Base-by-base conservation (phyloP, 1,140 invertebrate species). In the Drosophila pallidifrons region DNA sequence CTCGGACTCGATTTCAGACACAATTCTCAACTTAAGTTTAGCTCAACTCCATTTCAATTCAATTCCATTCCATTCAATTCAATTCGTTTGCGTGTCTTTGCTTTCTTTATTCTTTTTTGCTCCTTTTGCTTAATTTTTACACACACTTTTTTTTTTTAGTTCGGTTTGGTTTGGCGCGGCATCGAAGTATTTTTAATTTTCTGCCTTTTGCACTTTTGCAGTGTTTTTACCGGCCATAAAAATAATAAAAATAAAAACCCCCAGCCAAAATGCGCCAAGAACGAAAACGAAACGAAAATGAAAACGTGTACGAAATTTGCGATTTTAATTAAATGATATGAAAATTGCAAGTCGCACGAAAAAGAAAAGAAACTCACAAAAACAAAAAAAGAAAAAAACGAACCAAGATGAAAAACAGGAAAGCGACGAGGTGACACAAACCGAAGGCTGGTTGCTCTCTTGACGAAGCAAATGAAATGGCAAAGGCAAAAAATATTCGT, bases 281-380 rank as follows among this genome's bases (percentile, higher is more conserved):
- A 80, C 43, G 66, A 78, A 59, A 70, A 73, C 30, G 64, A 79
- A 70, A 73, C 35, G 64, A 79, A 59, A 74, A 76, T 79, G 86
- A 88, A 88, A 88, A 88, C 85, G 85, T 88, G 85, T 89, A 88
- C 85, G 78, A 88, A 88, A 88, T 88, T 89, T 88, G 85, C 85
- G 85, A 88, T 88, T 88, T 88, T 88, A 88, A 88, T 88, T 88
- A 88, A 88, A 88, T 88, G 85, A 87, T 87, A 87, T 87, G 85
- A 89, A 88, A 88, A 87, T 87, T 87, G 79, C 83, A 87, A 88
- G 83, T 71, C 75, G 68, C 75, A 68, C 70, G 58, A 71, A 87
- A 68, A 59, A 70, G 58, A 52, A 72, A 60, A 69, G 25, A 71
- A 63, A 70, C 11, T 68, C 49, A 52, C 45, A 51, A 59, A 43